Evolutionary conservation across 2,797 vertebrate species (phyloP).

Genomic region (Sylvilagus floridanus): DNA sequence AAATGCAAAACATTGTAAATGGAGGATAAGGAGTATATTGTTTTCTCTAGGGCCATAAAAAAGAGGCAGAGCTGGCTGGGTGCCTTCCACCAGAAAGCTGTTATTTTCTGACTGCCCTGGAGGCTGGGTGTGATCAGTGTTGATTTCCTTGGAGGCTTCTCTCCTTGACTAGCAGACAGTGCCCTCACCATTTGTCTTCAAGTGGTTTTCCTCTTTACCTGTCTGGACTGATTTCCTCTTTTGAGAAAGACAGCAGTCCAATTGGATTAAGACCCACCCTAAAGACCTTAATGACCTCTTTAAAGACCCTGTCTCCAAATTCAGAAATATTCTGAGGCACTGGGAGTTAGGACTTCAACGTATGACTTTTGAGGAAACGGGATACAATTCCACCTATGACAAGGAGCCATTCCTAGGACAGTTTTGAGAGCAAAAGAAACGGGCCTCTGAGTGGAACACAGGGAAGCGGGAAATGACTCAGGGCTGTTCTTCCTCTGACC

Average conservation of each 20-base stretch:
- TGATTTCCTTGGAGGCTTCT: neutral
- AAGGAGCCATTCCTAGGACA: neutral
- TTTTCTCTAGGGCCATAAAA: neutral
- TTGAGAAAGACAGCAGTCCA: neutral
- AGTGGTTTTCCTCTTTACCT: neutral
- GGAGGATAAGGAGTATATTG: neutral
- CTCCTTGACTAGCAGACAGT: neutral
- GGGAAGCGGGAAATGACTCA: slow-evolving; percentile 7
- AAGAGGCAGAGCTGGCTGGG: neutral
- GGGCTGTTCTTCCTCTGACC: slow-evolving; percentile 27
- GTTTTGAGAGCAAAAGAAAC: neutral
- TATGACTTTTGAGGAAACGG: neutral
- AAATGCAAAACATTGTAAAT: slow-evolving; percentile 7
- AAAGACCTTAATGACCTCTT: neutral
- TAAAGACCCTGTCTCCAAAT: neutral
- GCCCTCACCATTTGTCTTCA: neutral
- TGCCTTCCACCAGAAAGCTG: neutral
- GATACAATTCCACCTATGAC: neutral
- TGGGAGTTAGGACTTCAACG: neutral
- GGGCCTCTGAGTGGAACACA: neutral
- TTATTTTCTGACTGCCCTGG: neutral
- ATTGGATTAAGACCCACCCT: neutral
- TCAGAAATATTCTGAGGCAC: neutral
- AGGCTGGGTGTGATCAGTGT: neutral
- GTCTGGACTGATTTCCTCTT: neutral